Conservation (phyloP, 2,888 invertebrate genomes). For the Euspilapteryx auroguttella region DNA sequence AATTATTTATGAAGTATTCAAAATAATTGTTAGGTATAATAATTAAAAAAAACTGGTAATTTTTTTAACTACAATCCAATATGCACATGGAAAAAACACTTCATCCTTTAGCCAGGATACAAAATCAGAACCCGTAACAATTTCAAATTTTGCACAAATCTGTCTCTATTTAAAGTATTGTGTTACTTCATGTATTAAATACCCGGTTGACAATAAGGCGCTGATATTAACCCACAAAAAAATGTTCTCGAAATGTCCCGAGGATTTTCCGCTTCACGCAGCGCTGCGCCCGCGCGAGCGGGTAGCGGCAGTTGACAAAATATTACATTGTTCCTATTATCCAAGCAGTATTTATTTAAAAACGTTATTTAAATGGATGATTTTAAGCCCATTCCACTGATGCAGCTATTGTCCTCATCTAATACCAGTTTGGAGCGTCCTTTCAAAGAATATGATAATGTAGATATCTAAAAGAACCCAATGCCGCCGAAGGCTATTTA, state of each 20-base stretch:
- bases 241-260: conserved; percentile 56
- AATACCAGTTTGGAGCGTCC: conserved; percentile 1
- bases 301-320: conserved; percentile 58
- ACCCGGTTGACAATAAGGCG: conserved; percentile 58
- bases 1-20: too few relatives aligned
- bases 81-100: too few relatives aligned
- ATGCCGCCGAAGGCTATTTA: background rate
- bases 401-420: conserved; percentile 35
- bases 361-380: conserved; percentile 61
- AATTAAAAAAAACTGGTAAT: too few relatives aligned
- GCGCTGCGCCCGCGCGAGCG: conserved; percentile 33
- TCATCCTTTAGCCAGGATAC: too few relatives aligned
- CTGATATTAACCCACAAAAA: conserved; percentile 59
- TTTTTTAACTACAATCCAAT: too few relatives aligned
- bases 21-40: too few relatives aligned
- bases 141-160: conserved; percentile 61
- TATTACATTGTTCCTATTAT: conserved; percentile 62
- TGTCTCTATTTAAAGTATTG: conserved; percentile 58
- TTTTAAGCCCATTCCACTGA: conserved; percentile 52
- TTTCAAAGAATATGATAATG: background rate
- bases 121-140: conserved; percentile 45
- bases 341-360: conserved; percentile 58
- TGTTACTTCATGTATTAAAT: conserved; percentile 58
- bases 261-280: conserved; percentile 62
- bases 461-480: too few relatives aligned